Conservation (phyloP, 1,140 invertebrate species). For the Lethocerus indicus region DNA sequence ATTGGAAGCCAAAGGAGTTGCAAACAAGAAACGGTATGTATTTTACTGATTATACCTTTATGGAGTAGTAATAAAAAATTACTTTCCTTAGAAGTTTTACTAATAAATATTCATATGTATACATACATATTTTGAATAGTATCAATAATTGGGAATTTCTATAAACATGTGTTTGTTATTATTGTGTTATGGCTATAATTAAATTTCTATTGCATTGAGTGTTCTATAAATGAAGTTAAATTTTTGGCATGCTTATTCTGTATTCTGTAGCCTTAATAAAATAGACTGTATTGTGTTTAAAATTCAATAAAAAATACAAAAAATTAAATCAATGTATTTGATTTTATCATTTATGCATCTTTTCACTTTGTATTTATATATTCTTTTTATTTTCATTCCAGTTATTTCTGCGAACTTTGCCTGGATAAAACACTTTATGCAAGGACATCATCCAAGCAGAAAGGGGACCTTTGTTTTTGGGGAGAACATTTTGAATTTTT, state of each 20-base stretch:
- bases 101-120: no score
- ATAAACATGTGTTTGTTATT: not conserved
- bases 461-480: constrained; percentile 88
- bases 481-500: constrained; percentile 92
- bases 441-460: constrained; percentile 76
- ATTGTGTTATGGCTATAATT: not conserved
- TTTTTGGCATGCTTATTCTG: not conserved
- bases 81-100: no score
- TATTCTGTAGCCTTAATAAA: not conserved
- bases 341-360: no score
- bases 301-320: not conserved
- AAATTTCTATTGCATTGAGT: not conserved
- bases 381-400: constrained; percentile 19
- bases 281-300: not conserved
- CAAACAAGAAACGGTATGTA: constrained; percentile 62
- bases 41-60: no score
- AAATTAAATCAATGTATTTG: not conserved
- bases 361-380: no score
- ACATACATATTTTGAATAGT: no score
- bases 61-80: no score
- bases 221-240: not conserved
- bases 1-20: constrained; percentile 83
- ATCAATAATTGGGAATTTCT: no score
- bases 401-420: constrained; percentile 86
- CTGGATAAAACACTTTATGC: constrained; percentile 82